These are phyloP conservation scores for Neosilurus mollespiculum DNA, from an alignment of 2,797 vertebrate genomes.

Conservation along the genomic window DNA sequence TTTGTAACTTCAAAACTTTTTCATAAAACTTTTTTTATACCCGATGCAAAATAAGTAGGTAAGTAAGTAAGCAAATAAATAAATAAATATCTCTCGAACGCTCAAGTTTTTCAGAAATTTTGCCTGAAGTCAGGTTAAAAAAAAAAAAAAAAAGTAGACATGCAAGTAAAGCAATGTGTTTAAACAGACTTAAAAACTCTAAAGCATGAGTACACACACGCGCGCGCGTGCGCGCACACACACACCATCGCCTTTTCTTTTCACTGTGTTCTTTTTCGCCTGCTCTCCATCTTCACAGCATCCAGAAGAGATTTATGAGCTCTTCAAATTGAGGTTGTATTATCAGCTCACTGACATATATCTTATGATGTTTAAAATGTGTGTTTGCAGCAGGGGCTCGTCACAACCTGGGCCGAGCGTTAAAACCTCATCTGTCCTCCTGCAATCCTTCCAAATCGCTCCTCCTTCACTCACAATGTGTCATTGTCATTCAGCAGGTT, in stretches of 20 bases:
- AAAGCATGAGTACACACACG: neutral
- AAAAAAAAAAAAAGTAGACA: neutral
- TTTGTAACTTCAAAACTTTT: too few species aligned
- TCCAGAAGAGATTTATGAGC: slow-evolving; percentile 56
- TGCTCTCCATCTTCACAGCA: slow-evolving; percentile 35
- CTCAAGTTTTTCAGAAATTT: neutral
- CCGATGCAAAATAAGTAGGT: neutral
- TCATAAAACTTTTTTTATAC: neutral
- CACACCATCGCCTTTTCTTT: slow-evolving; percentile 1
- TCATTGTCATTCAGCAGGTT: slow-evolving; percentile 73
- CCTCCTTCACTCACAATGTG: slow-evolving; percentile 63
- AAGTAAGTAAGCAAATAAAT: too few species aligned
- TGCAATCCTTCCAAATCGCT: slow-evolving; percentile 54
- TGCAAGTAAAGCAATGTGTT: slow-evolving; percentile 6
- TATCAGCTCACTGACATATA: slow-evolving; percentile 54
- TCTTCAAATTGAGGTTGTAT: slow-evolving; percentile 32
- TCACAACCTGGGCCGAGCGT: slow-evolving; percentile 39
- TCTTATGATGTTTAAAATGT: slow-evolving; percentile 25
- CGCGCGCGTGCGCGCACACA: slow-evolving; percentile 1
- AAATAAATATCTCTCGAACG: neutral
- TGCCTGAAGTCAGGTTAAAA: neutral
- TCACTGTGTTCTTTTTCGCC: slow-evolving; percentile 3
- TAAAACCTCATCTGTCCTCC: slow-evolving; percentile 34
- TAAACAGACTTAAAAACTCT: slow-evolving; percentile 16
- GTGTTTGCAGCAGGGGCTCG: slow-evolving; percentile 4